Evolutionary conservation across 2,797 vertebrate species (phyloP), one percentile per base, ranked within the genome.

Genomic region (Scleropages formosus): DNA sequence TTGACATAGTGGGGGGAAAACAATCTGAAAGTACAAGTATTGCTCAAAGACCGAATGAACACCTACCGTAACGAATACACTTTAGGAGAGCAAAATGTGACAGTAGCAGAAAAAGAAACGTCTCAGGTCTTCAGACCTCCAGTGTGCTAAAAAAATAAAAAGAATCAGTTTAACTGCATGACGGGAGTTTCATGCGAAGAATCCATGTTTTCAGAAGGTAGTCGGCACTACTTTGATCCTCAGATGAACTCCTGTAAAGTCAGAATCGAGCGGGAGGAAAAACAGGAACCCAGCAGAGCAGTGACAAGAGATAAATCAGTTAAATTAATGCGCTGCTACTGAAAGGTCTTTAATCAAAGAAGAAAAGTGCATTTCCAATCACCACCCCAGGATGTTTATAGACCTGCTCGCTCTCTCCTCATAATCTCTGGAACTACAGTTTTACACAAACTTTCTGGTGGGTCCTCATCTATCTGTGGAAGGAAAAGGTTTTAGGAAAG

Each of bases 271-370:
- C 60, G 51, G 75, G n/a, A 72, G 75, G 67, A 69, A 80, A 79
- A 78, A 66, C 66, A 69, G 62, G 72, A 77, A 76, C 66, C 64
- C 27, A 67, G 65, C 58, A 69, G 63, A 69, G 31, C 13, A 4
- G 49, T 64, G 69, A 77, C 75, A 73, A 70, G 72, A 75, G 73
- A 79, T 81, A 79, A 80, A 81, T 82, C 72, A 80, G 72, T 77
- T 51, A 75, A 80, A 80, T 79, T 27, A 79, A 77, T 75, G 63
- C 68, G 72, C 72, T 63, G n/a, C 51, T 49, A 76, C 71, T 58
- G 70, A 78, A 67, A 71, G 75, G 68, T 81, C 78, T 78, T 83
- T 78, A 83, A 79, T 80, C 78, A 81, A 75, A 77, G 64, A 11
- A 39, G 39, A 44, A 72, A 68, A 72, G 22, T 47, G 22, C 61